Base-by-base conservation (phyloP, 2,113 vertebrate genomes). In the Trogon melanurus region DNA sequence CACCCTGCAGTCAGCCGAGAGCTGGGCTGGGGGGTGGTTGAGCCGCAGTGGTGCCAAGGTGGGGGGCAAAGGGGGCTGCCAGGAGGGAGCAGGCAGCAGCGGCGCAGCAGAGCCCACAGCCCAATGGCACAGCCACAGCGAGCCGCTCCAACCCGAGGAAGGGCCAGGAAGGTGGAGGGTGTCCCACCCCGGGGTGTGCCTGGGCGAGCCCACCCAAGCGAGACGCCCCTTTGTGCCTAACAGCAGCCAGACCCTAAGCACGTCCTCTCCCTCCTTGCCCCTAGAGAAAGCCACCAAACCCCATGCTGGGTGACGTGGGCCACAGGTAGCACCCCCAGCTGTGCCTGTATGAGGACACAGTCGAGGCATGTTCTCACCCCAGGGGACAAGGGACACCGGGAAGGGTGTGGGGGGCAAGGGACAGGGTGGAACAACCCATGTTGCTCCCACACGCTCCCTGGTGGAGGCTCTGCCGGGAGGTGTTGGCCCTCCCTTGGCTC, bases 101-200 rank as follows among this genome's bases (percentile, higher is more conserved):
- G 3, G n/a, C 1, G 48, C 36, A 71, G 74, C 41, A 13, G 23
- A 62, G 36, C 60, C 60, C 22, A 0, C 34, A 48, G 65, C 60
- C 73, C 57, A 13, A 17, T 34, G 29, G 25, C 62, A 73, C 41
- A 53, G 47, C 47, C 48, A 13, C 1, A 1, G 13, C 5, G 29
- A 61, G 58, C 34, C 1, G 0, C 61, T 47, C 8, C 1, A 0
- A 47, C 17, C 10, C 6, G 0, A 14, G 27, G 32, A 27, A 1
- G 11, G 25, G 72, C 17, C 36, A 29, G 56, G 67, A 41, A 13
- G 32, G 22, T 21, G 47, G 41, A 47, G 26, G 79, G 9, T 32
- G 14, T 9, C 60, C 27, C 53, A 23, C 0, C 16, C 47, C 1
- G 0, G 47, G 29, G 41, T 2, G n/a, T 48, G 30, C 7, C 21